Percentiles rank a stretch among this genome's conserved stretches.
Conservation (phyloP, 1,140 invertebrate species). For the Cephus cinctus region DNA sequence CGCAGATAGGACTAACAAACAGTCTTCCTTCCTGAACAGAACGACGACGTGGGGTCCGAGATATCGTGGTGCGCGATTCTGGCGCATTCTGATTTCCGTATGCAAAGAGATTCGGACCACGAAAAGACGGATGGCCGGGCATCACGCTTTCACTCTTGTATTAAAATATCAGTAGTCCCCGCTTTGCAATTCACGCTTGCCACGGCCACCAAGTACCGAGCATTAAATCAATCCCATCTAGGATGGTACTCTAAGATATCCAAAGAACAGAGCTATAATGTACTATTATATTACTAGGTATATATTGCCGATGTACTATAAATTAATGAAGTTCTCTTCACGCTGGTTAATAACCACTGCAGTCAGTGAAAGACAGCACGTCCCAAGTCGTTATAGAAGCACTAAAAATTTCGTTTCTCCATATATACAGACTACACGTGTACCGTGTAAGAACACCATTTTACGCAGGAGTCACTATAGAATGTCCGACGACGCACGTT, state of each 20-base stretch:
- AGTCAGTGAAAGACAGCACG: no score
- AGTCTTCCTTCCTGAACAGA: conserved; percentile 45
- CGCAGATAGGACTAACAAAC: conserved; percentile 47
- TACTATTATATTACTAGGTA: background rate
- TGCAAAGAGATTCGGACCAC: conserved; percentile 28
- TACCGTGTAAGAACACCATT: no score
- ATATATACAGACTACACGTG: no score
- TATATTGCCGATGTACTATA: no score
- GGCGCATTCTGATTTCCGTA: conserved; percentile 42
- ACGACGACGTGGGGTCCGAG: conserved; percentile 15
- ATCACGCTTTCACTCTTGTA: conserved; percentile 40
- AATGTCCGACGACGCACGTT: no score
- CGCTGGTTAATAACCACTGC: no score
- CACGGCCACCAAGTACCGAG: conserved; percentile 21
- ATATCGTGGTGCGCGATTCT: background rate
- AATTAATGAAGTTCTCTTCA: no score
- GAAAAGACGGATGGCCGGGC: conserved; percentile 41
- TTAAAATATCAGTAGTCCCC: conserved; percentile 41
- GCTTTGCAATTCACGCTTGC: no score
- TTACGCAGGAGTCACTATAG: no score
- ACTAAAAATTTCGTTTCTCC: no score
- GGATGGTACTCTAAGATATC: background rate
- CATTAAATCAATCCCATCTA: conserved; percentile 42
- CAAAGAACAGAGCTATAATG: background rate
- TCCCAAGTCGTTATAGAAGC: no score